phyloP scores from a whole-genome alignment of 2,888 invertebrate genomes.

The Drosophila cyrtoloma region DNA sequence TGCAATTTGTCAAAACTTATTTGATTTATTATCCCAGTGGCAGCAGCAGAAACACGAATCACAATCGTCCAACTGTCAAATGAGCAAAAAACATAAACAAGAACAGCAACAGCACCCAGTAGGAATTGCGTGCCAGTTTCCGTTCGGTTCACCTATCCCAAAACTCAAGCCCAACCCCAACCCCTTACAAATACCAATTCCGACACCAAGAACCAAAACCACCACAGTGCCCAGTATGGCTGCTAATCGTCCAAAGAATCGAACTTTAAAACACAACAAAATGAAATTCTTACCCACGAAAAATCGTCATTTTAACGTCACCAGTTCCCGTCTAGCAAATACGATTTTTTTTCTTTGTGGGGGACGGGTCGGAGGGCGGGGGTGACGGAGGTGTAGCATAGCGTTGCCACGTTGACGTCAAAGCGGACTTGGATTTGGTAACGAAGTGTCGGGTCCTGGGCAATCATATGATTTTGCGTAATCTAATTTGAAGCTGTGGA shows the following conservation, averaged over 20 bases:
- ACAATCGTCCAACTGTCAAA: constrained; percentile 42
- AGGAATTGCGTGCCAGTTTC: constrained; percentile 21
- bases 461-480: constrained; percentile 46
- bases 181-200: background rate
- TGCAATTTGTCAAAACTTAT: constrained; percentile 77
- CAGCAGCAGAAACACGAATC: constrained; percentile 32
- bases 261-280: constrained; percentile 57
- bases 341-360: background rate
- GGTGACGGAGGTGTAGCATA: background rate
- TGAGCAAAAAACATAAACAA: constrained; percentile 39
- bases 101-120: constrained; percentile 24
- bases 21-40: constrained; percentile 67
- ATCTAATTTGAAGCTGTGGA: constrained; percentile 49
- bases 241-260: constrained; percentile 50
- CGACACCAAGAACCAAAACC: background rate
- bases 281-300: constrained; percentile 43
- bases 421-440: constrained; percentile 17
- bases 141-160: constrained; percentile 5
- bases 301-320: constrained; percentile 32
- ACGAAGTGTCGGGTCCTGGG: constrained; percentile 12
- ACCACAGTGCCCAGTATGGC: constrained; percentile 9
- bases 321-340: constrained; percentile 13
- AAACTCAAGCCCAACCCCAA: background rate
- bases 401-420: constrained; percentile 22
- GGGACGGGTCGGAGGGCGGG: background rate